These are phyloP conservation scores for Leucophora obtusa DNA, from an alignment of 2,888 invertebrate species.

Conservation along the genomic window DNA sequence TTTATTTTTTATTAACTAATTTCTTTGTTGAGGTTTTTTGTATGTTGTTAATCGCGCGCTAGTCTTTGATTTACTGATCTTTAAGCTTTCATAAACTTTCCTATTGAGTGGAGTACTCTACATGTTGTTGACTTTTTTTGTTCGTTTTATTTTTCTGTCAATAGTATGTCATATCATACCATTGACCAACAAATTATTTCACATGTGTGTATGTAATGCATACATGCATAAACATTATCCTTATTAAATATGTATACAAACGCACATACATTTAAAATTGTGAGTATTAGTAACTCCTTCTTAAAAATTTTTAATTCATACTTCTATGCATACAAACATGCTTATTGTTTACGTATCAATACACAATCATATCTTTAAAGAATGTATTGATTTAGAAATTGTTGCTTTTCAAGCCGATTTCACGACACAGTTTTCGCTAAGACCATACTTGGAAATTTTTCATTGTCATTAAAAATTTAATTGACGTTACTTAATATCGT, in stretches of 20 bases:
- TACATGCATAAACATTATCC: constrained; percentile 39
- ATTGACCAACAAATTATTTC: constrained; percentile 56
- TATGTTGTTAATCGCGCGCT: constrained; percentile 66
- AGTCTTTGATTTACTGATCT: constrained; percentile 74
- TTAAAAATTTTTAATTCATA: constrained; percentile 54
- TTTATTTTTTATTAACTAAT: neutral
- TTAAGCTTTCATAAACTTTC: constrained; percentile 54
- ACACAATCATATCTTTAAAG: constrained; percentile 32
- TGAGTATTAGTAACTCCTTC: constrained; percentile 38
- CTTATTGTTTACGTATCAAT: constrained; percentile 44
- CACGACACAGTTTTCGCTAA: too few relatives aligned
- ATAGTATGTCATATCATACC: constrained; percentile 36
- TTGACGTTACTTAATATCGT: too few relatives aligned
- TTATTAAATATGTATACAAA: constrained; percentile 21
- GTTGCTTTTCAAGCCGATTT: too few relatives aligned
- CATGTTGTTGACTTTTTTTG: constrained; percentile 36
- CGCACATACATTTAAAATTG: neutral
- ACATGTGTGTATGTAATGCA: constrained; percentile 25
- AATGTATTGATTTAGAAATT: neutral
- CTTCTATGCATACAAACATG: constrained; percentile 2
- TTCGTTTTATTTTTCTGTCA: constrained; percentile 19
- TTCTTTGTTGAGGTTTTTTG: constrained; percentile 44
- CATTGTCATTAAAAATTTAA: too few relatives aligned
- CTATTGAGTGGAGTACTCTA: constrained; percentile 43
- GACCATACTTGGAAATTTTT: too few relatives aligned